Evolutionary conservation across 2,113 vertebrate genomes (phyloP), one percentile per base, ranked within the genome.

Genomic region (Neogobius melanostomus): DNA sequence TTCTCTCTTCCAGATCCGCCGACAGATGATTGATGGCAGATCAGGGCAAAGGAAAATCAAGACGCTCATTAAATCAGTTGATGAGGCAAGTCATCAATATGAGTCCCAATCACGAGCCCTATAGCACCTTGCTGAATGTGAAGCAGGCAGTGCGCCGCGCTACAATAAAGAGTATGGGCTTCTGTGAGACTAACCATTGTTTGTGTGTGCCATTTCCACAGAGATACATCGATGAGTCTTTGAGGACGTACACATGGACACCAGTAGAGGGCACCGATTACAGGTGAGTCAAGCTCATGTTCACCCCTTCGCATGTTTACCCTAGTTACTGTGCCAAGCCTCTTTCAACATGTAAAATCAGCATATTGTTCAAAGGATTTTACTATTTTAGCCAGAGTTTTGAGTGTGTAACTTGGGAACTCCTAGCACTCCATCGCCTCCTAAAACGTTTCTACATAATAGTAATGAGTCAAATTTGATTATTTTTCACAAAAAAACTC

Each of bases 201-300:
- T 10, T 53, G 28, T 56, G 6, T 76, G 63, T 82, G 53, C 73
- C 50, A 11, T 61, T 64, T 6, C 17, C 83, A 3, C 92, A 99
- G 98, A 93, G 96, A 81, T 98, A 99, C 91, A 95, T 99, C 49
- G 97, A 99, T 0, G 95, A 98, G 85, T 94, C 94, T 49, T 75
- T 91, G 48, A 91, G 97, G 74, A 98, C 95, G 5, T 99, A 99
- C 89, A 98, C 96, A 0, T 99, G 97, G 96, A 95, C 95, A 4
- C 95, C 96, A 48, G 96, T 99, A 84, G 91, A 96, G 48, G 97
- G 96, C 77, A 97, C 98, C 72, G 95, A 99, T 87, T 99, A 99
- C 93, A 99, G 98, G 98, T 99, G 28, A 36, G 3, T 36, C 28
- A 85, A 69, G 59, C 71, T 42, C 50, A 51, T 7, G 6, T 57